Evolutionary conservation across 2,888 invertebrate species (phyloP).

Genomic region (Gnatocerus cornutus): DNA sequence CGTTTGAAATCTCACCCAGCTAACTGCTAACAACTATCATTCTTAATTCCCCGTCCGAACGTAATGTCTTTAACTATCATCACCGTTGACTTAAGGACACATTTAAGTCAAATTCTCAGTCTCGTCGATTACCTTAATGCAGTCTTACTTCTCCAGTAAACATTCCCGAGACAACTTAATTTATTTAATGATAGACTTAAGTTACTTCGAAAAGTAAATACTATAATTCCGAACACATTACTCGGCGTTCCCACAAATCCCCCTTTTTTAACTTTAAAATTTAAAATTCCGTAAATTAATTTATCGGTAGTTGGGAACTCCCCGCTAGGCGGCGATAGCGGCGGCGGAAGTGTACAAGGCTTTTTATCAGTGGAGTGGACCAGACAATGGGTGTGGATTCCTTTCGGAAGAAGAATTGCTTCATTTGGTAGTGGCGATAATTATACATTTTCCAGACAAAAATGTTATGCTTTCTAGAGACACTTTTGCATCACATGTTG

Average conservation of each 20-base stretch:
- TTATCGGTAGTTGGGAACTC: conserved; percentile 57
- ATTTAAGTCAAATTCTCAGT: conserved; percentile 30
- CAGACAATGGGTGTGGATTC: conserved; percentile 50
- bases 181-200: conserved; percentile 50
- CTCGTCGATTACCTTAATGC: conserved; percentile 41
- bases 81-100: conserved; percentile 29
- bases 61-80: conserved; percentile 12
- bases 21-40: conserved; percentile 9
- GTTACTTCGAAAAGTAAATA: conserved; percentile 41
- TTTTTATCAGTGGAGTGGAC: conserved; percentile 64
- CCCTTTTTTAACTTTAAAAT: conserved; percentile 10
- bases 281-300: conserved; percentile 42
- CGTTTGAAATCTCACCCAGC: neutral
- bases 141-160: conserved; percentile 39
- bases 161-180: conserved; percentile 50
- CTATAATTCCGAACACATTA: conserved; percentile 49
- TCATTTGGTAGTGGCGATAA: conserved; percentile 52
- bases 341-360: conserved; percentile 67
- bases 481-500: conserved; percentile 53
- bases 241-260: conserved; percentile 45
- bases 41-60: conserved; percentile 16
- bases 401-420: conserved; percentile 49
- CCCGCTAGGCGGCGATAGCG: conserved; percentile 60
- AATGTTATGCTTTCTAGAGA: conserved; percentile 60
- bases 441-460: conserved; percentile 58